These are phyloP conservation scores for Berghia stephanieae DNA, from an alignment of 1,140 invertebrate genomes.

Conservation along the genomic window DNA sequence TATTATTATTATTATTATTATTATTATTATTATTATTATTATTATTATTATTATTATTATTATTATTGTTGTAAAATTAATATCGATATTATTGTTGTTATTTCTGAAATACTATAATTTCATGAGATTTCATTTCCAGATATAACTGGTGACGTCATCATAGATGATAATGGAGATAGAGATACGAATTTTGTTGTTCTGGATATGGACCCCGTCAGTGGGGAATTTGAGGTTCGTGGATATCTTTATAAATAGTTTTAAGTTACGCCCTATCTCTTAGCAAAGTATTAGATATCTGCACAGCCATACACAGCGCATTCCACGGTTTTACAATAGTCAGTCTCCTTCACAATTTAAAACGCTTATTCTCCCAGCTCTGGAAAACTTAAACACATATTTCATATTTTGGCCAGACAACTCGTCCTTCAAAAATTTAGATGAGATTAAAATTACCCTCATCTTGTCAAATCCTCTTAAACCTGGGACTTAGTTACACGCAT, in stretches of 20 bases:
- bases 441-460: no score
- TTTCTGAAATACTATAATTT: neutral
- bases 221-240: slow-evolving; percentile 47
- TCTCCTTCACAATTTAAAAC: no score
- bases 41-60: slow-evolving; percentile 5
- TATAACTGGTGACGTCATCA: slow-evolving; percentile 50
- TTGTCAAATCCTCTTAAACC: no score
- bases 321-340: neutral
- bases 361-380: no score
- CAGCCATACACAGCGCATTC: neutral
- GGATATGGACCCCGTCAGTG: slow-evolving; percentile 45
- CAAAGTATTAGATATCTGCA: neutral
- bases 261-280: neutral
- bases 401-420: no score
- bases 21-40: neutral
- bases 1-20: neutral
- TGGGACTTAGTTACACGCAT: no score
- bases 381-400: no score
- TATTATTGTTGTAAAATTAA: slow-evolving; percentile 4
- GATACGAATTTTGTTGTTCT: slow-evolving; percentile 46
- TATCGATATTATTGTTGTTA: neutral
- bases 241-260: neutral
- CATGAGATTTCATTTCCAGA: slow-evolving; percentile 32
- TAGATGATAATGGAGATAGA: slow-evolving; percentile 54
- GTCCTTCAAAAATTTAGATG: no score